Evolutionary conservation across 2,113 vertebrate species (phyloP), one percentile per base, ranked within the genome.

Genomic region (Seriola aureovittata): DNA sequence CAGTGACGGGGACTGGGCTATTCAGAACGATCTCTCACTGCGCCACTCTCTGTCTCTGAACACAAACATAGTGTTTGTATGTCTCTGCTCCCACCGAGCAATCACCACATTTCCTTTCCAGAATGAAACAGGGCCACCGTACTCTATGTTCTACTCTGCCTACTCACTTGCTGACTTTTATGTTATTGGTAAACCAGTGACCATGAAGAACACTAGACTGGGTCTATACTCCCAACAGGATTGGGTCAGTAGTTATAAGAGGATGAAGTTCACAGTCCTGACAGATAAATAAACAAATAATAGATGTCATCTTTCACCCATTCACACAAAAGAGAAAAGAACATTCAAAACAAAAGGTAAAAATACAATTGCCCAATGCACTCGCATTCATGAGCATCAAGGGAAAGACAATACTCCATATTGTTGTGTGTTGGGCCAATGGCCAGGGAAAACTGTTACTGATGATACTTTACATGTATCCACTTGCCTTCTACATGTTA

Each of bases 361-460:
- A 80, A 81, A 82, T 36, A 64, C 60, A 80, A 60, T 40, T 88
- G 59, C 46, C 77, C 38, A 88, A 77, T 87, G 81, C 87, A 93
- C 59, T 78, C 5, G 16, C 76, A 88, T 82, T 84, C 83, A 89
- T 80, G 74, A 88, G 87, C 92, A 90, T 80, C 77, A 58, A 80
- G 85, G 90, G 81, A 88, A 92, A 78, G 70, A 79, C 54, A 65
- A 57, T 44, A 64, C 88, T 93, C 88, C 90, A 91, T 92, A 93
- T 91, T 91, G 91, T 91, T 92, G 75, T 80, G 62, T 76, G 70
- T 76, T 71, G 29, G 70, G 42, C 57, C 69, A 78, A 8, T 36
- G 40, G 73, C 57, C 64, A 38, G 14, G 8, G 32, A 11, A 60
- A 66, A 65, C 50, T 58, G 57, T 32, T 75, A 66, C 21, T 57